phyloP scores from a whole-genome alignment of 2,888 invertebrate genomes.

The Latheticus oryzae region DNA sequence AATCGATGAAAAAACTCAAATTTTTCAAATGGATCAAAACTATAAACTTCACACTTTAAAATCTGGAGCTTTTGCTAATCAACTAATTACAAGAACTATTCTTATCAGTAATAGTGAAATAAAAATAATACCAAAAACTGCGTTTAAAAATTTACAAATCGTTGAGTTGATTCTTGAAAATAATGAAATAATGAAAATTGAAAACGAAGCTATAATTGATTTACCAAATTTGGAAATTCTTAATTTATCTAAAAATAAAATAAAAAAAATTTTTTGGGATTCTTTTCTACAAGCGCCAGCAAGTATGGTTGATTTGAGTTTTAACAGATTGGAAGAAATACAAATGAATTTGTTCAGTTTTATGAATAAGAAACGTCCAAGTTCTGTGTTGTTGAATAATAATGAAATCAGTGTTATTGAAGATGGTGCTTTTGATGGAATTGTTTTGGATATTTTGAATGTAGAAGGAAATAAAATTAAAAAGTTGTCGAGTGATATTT shows the following conservation, averaged over 20 bases:
- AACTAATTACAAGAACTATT: constrained; percentile 9
- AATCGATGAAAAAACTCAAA: not conserved
- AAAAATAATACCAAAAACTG: not conserved
- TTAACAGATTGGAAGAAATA: constrained; percentile 3
- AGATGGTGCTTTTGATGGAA: not conserved
- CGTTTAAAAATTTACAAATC: constrained; percentile 9
- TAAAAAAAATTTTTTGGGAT: not conserved
- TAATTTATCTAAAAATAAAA: constrained; percentile 11
- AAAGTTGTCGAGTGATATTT: constrained; percentile 6
- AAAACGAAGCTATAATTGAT: constrained; percentile 2
- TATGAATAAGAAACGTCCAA: constrained; percentile 1
- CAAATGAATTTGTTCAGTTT: constrained; percentile 11
- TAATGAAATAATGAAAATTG: constrained; percentile 11
- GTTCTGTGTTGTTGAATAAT: not conserved
- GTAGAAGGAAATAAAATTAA: constrained; percentile 9
- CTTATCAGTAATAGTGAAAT: constrained; percentile 3
- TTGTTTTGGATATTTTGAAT: not conserved
- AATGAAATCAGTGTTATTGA: constrained; percentile 11
- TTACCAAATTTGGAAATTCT: constrained; percentile 4
- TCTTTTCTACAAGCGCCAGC: not conserved
- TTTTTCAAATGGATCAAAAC: constrained; percentile 15
- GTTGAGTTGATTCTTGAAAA: constrained; percentile 1
- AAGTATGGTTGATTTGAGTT: not conserved
- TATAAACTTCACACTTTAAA: constrained; percentile 2
- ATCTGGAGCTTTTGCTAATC: constrained; percentile 12